Conservation (phyloP, 2,797 vertebrate genomes). For the Rhyacichthys aspro region DNA sequence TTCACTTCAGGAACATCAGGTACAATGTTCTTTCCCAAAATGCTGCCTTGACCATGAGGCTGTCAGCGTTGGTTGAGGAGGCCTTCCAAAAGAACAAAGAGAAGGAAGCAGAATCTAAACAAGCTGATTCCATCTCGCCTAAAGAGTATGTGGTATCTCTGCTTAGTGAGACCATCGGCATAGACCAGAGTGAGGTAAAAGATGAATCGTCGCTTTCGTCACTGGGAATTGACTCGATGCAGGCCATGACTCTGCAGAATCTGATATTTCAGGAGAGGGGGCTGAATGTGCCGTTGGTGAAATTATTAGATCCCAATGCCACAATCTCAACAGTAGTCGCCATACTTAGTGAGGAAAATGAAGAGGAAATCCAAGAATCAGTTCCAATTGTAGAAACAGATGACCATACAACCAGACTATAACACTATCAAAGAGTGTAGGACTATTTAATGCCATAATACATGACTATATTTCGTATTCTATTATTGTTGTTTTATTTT, state of each 20-base stretch:
- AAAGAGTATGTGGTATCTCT: slow-evolving; percentile 77
- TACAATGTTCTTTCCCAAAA: slow-evolving; percentile 72
- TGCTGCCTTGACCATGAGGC: slow-evolving; percentile 65
- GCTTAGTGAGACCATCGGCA: slow-evolving; percentile 65
- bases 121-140: slow-evolving; percentile 44
- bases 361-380: slow-evolving; percentile 6
- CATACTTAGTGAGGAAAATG: slow-evolving; percentile 61
- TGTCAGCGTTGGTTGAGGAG: slow-evolving; percentile 64
- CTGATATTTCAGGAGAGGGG: slow-evolving; percentile 78
- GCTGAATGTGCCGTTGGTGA: slow-evolving; percentile 79
- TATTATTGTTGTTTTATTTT: background rate
- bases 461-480: background rate
- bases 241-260: slow-evolving; percentile 88
- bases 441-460: background rate
- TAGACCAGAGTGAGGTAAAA: slow-evolving; percentile 72
- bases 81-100: slow-evolving; percentile 48
- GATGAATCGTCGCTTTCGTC: slow-evolving; percentile 72
- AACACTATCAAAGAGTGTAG: background rate
- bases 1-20: slow-evolving; percentile 77
- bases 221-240: slow-evolving; percentile 88
- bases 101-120: slow-evolving; percentile 17
- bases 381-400: background rate
- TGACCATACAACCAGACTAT: background rate
- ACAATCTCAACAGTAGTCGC: slow-evolving; percentile 73
- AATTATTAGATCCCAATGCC: slow-evolving; percentile 84